Conservation (phyloP, 2,888 invertebrate species). For the Lordiphosa andalusiaca region DNA sequence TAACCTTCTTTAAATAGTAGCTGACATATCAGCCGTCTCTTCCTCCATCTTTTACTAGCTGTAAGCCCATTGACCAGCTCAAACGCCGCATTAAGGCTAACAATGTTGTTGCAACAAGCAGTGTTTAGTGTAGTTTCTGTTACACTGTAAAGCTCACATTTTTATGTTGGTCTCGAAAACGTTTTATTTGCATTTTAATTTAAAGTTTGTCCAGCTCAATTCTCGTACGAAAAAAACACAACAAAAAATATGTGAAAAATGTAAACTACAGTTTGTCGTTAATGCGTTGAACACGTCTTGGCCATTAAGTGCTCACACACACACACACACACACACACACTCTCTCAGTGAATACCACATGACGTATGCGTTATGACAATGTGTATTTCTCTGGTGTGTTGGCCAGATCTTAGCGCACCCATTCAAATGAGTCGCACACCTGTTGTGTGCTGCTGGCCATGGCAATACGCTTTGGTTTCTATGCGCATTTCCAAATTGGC, state of each 20-base stretch:
- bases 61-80: too few relatives aligned
- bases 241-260: constrained; percentile 46
- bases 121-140: too few relatives aligned
- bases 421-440: constrained; percentile 45
- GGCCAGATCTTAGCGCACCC: constrained; percentile 51
- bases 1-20: too few relatives aligned
- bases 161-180: too few relatives aligned
- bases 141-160: too few relatives aligned
- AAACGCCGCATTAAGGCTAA: too few relatives aligned
- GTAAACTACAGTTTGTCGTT: constrained; percentile 56
- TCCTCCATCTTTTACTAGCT: too few relatives aligned
- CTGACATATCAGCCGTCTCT: too few relatives aligned
- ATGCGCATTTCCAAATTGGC: constrained; percentile 48
- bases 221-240: constrained; percentile 35
- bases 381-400: constrained; percentile 9
- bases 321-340: not conserved
- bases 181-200: too few relatives aligned
- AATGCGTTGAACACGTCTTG: constrained; percentile 71
- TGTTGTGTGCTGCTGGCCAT: constrained; percentile 48
- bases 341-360: constrained; percentile 31
- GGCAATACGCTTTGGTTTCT: constrained; percentile 45
- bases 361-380: constrained; percentile 72
- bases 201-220: constrained; percentile 1
- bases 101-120: too few relatives aligned
- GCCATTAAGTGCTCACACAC: constrained; percentile 50